A percentile compares a stretch with the other conserved stretches of the same genome.
Conservation (phyloP, 2,888 invertebrate genomes). For the Sphinx pinastri region DNA sequence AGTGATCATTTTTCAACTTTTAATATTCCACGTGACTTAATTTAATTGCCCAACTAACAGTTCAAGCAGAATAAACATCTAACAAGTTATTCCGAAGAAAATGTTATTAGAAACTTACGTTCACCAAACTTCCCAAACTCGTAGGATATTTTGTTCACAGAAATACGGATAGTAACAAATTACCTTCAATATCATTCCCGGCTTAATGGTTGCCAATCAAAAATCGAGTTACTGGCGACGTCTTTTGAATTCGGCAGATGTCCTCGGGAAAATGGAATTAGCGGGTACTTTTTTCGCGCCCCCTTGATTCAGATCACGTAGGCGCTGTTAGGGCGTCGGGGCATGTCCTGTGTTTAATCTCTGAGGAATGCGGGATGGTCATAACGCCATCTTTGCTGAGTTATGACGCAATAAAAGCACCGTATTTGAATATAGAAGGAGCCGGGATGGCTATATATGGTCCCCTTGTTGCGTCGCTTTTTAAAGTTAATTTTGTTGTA, state of each 20-base stretch:
- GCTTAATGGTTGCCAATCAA: conserved; percentile 32
- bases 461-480: conserved; percentile 38
- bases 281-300: conserved; percentile 60
- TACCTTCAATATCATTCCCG: conserved; percentile 35
- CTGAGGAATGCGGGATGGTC: conserved; percentile 67
- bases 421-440: conserved; percentile 66
- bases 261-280: conserved; percentile 60
- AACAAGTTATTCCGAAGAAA: conserved; percentile 1
- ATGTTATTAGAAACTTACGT: conserved; percentile 9
- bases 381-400: conserved; percentile 66
- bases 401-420: conserved; percentile 75
- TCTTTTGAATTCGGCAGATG: conserved; percentile 58
- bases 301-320: conserved; percentile 63
- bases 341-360: conserved; percentile 69
- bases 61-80: conserved; percentile 13
- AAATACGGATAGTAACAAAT: conserved; percentile 27
- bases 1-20: not conserved
- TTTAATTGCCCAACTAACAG: not conserved
- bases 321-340: conserved; percentile 53
- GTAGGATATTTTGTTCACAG: not conserved
- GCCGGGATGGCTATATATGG: conserved; percentile 61
- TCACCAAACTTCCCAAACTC: not conserved
- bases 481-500: not conserved
- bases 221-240: conserved; percentile 53
- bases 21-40: conserved; percentile 8